Base-by-base conservation (phyloP, 2,888 invertebrate genomes). In the Trichogramma dendrolimi region DNA sequence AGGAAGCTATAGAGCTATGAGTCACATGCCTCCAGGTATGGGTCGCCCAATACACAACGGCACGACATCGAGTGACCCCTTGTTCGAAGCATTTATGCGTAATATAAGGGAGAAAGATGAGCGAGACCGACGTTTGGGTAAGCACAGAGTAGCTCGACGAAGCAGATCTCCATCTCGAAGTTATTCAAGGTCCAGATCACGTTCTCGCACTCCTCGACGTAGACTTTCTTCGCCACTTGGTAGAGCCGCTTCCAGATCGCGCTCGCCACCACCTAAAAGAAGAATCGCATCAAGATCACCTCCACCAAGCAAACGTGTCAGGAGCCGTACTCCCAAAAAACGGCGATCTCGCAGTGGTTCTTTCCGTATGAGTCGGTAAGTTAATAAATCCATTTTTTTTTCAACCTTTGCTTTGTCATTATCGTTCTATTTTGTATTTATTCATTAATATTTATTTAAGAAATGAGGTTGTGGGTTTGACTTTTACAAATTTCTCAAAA, bases 41-140 rank as follows among this genome's bases (percentile, higher is more conserved):
- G 83, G 84, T 55, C 72, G 80, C 66, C 76, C 72, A 46, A 71
- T 79, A 55, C 78, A 79, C 59, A 80, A 80, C 64, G 80, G 81
- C 76, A 85, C 79, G 81, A 82, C 82, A 52, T 85, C 87, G 63
- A 90, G 89, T 69, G 92, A 91, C 73, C 93, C 94, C 80, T 92
- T 93, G 4, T 80, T 93, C 71, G 92, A 92, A 77, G 92, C 91
- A 58, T 94, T 94, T 78, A 90, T 93, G 78, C 84, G 92, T 68
- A 90, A 93, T 83, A 84, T 94, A 73, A 84, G 90, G 67, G 92
- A 93, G 79, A 93, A 93, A 78, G 90, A 91, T 79, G 88, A 87
- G 80, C 81, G 86, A 51, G 87, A 88, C 67, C 82, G 86, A 69
- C 82, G 87, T 58, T 84, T 86, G 69, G 82, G 84, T 62, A 84